A percentile compares a stretch with the other conserved stretches of the same genome.
Evolutionary conservation across 2,113 vertebrate genomes (phyloP).

Genomic region (Urocolius indicus): DNA sequence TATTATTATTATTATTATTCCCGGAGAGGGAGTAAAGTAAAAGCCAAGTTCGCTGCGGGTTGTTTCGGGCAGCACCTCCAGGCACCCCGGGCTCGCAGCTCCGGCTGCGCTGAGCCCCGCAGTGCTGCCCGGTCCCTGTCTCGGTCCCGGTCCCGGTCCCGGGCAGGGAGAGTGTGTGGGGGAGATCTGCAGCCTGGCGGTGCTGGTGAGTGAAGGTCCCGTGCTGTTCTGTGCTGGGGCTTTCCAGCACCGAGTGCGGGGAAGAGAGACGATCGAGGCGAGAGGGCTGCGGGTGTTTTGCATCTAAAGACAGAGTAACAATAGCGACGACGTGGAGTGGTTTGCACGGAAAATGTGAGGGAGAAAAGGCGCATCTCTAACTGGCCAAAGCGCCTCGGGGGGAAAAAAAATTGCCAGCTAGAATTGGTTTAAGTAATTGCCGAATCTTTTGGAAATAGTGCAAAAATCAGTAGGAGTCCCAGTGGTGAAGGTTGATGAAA

Average conservation of each 20-base stretch:
- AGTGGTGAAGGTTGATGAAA: slow-evolving; percentile 11
- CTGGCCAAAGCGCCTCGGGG: not conserved
- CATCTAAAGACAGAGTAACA: not conserved
- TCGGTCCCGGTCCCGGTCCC: no score
- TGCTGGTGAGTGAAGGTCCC: no score
- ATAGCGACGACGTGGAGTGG: accelerated
- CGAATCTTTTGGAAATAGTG: not conserved
- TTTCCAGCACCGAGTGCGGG: not conserved
- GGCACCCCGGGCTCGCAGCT: not conserved
- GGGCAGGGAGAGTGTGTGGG: not conserved
- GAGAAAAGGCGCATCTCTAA: not conserved
- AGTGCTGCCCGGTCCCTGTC: not conserved
- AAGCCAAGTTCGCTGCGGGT: not conserved
- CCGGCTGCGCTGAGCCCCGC: not conserved
- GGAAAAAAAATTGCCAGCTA: not conserved
- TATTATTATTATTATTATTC: not conserved
- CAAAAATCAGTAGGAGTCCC: slow-evolving; percentile 11
- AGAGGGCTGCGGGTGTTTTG: not conserved
- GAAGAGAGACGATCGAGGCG: not conserved
- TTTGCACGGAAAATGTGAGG: not conserved
- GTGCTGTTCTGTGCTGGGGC: not conserved
- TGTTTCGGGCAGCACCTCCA: not conserved
- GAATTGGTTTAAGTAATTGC: not conserved
- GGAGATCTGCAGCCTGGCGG: no score
- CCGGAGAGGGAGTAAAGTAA: not conserved